Evolutionary conservation across 2,797 vertebrate species (phyloP).

Genomic region (Adrianichthys oophorus): DNA sequence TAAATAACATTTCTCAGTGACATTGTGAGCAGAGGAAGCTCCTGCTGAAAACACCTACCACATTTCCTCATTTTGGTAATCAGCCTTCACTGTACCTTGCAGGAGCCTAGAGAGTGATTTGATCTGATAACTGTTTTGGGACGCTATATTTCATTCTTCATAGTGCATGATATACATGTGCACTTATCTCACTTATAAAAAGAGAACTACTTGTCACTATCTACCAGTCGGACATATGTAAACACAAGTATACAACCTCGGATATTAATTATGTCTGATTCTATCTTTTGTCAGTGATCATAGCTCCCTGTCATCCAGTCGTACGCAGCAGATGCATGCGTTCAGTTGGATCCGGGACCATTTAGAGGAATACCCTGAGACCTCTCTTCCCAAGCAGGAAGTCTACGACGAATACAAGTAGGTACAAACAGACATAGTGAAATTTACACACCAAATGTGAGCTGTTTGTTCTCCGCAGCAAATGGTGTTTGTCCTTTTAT

Average conservation of each 20-base stretch:
- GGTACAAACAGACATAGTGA: conserved; percentile 48
- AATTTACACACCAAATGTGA: not conserved
- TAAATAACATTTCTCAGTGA: not conserved
- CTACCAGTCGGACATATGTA: too few relatives aligned
- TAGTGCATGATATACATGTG: too few relatives aligned
- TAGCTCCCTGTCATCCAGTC: conserved; percentile 91
- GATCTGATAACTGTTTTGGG: too few relatives aligned
- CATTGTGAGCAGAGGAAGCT: conserved; percentile 1
- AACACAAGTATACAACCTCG: not conserved
- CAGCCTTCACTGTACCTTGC: too few relatives aligned
- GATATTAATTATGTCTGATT: too few relatives aligned
- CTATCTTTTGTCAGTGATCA: conserved; percentile 82
- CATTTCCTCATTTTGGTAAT: not conserved
- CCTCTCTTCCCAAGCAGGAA: conserved; percentile 97
- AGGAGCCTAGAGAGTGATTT: too few relatives aligned
- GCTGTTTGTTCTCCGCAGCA: conserved; percentile 9
- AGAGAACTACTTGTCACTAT: too few relatives aligned
- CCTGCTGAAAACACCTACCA: not conserved
- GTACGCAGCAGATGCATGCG: conserved; percentile 95
- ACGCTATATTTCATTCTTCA: too few relatives aligned
- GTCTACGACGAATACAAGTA: conserved; percentile 99
- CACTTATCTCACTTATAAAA: too few relatives aligned
- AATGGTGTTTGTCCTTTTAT: conserved; percentile 38
- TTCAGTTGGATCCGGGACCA: conserved; percentile 97
- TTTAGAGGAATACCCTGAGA: conserved; percentile 96